Base-by-base conservation (phyloP, 2,888 invertebrate genomes). In the Melanophora roralis region DNA sequence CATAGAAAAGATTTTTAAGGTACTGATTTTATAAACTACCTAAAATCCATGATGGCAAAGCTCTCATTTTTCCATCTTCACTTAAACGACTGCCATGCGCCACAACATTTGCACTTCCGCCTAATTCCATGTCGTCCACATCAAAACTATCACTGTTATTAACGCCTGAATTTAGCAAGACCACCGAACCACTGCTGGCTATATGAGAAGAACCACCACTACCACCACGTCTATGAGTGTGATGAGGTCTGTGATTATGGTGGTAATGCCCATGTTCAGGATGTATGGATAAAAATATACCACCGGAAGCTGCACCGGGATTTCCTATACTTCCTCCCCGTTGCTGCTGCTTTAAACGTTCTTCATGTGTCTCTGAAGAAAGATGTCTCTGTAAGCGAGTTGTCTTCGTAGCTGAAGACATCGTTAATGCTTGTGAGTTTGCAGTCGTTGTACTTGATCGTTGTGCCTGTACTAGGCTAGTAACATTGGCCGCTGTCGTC, bases 281-380 rank as follows among this genome's bases (percentile, higher is more conserved):
- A 57, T 88, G 88, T 64, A 89, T 87, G 2, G 88, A 86, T 16
- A 87, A 85, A 69, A 86, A 88, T 16, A 88, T 73, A 53, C 82
- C 80, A n/a, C 65, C 49, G 12, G 65, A 38, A 14, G 49, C 23
- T 14, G 49, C 36, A 16, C 67, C 72, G 12, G 72, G 32, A 2
- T 68, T 43, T 12, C 59, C 75, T 9, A 59, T 55, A 36, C 74
- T 74, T 11, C 72, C 55, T 8, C 72, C 79, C 0, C 83, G 81
- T 40, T 82, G 86, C 68, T 88, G 89, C 32, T 89, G 87, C 73
- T 87, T 88, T 8, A 87, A 81, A 8, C 89, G 86, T 81, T 90
- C 89, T 65, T 90, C 89, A 59, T 89, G 89, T 21, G 88, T 89
- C 59, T 90, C 90, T 0, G 89, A 89, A 74, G 90, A 90, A 47